These are phyloP conservation scores for Subanguina moxae DNA, from an alignment of 1,140 invertebrate species.

Conservation along the genomic window DNA sequence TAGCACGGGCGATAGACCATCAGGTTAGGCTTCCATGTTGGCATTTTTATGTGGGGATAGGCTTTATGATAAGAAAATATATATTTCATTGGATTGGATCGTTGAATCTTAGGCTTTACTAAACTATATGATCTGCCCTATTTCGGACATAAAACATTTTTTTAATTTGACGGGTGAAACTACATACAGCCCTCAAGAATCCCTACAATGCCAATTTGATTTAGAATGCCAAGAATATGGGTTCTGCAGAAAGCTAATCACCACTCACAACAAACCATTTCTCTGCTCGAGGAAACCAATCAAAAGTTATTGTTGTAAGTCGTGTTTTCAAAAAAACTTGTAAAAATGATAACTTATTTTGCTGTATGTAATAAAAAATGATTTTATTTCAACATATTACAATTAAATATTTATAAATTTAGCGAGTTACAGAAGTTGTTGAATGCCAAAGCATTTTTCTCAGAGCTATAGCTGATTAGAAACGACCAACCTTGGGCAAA, in stretches of 20 bases:
- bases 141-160: not conserved
- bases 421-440: not conserved
- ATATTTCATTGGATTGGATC: not conserved
- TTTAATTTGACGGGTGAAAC: not conserved
- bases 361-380: not conserved
- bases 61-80: not conserved
- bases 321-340: not conserved
- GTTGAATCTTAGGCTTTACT: not conserved
- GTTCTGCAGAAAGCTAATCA: not conserved
- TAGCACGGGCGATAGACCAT: too few relatives aligned
- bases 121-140: not conserved
- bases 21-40: too few relatives aligned
- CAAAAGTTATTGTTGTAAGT: not conserved
- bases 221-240: not conserved
- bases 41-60: not conserved
- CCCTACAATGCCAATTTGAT: not conserved
- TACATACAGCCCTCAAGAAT: too few relatives aligned
- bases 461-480: not conserved
- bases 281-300: not conserved
- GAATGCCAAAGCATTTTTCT: not conserved
- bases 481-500: not conserved
- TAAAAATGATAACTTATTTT: not conserved
- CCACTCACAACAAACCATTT: not conserved
- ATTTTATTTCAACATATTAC: not conserved
- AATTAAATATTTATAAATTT: not conserved